Base-by-base conservation (phyloP, 2,888 invertebrate species). In the Dryobotodes eremita region DNA sequence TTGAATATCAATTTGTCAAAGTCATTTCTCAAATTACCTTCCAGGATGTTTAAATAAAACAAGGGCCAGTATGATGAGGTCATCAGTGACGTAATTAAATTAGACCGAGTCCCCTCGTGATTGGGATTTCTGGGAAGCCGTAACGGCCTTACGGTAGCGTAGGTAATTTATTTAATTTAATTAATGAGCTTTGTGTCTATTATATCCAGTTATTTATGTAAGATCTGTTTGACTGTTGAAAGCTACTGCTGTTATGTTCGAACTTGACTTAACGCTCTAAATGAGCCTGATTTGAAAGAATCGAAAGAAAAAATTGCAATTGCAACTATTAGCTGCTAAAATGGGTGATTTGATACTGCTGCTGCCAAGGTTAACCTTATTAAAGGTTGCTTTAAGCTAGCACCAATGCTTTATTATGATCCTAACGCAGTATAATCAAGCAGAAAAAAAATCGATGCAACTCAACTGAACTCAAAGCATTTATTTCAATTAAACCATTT, bases 1-100 rank as follows among this genome's bases (percentile, higher is more conserved):
- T 86, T 88, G 88, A 86, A 89, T 88, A 88, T 89, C 85, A 91
- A 93, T 93, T 92, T 92, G 93, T 92, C 91, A 92, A 90, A 89
- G 92, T 92, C 91, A 88, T 89, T 84, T 77, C 81, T 89, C 89
- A 89, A 90, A 91, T 89, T 89, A 17, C n/a, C 59, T n/a, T n/a
- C 17, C 79, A 86, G 89, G 84, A 84, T 85, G 71, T 86, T 82
- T 77, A 78, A 83, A 81, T 85, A 87, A 88, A 88, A 90, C 91
- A 90, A 91, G 91, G 92, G 92, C 89, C 69, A 69, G 71, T 64
- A 92, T 93, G 93, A 94, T 94, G 93, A 94, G 92, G 93, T 93
- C 94, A 94, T 94, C 93, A 93, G 88, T 90, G 89, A 89, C 88
- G 92, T 94, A 92, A 94, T 95, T 94, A 93, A 95, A 94, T 95